A percentile compares a stretch with the other conserved stretches of the same genome.
Conservation (phyloP, 1,140 invertebrate species). For the Globodera rostochiensis region DNA sequence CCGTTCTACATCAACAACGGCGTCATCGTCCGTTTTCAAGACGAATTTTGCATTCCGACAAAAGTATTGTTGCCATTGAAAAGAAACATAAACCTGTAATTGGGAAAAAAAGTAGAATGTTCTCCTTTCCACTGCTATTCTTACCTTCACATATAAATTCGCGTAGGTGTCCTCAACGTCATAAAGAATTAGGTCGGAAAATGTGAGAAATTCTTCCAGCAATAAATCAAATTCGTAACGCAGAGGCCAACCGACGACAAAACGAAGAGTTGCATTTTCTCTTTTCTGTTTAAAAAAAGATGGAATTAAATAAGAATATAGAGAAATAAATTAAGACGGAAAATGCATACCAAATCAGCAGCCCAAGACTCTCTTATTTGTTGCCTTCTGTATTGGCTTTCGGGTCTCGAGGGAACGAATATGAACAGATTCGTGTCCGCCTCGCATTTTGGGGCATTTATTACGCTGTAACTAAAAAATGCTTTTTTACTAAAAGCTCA, state of each 20-base stretch:
- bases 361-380: constrained; percentile 25
- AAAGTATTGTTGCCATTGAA: constrained; percentile 33
- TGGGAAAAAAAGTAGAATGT: background rate
- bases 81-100: constrained; percentile 33
- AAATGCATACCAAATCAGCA: constrained; percentile 3
- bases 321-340: background rate
- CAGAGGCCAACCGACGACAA: constrained; percentile 27
- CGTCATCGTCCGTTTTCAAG: constrained; percentile 38
- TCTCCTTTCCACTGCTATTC: background rate
- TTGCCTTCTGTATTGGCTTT: constrained; percentile 6
- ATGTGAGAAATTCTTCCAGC: constrained; percentile 18
- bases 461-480: background rate
- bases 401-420: constrained; percentile 19
- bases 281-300: background rate
- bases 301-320: background rate
- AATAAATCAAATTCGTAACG: constrained; percentile 18
- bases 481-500: background rate
- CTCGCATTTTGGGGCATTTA: constrained; percentile 6
- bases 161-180: constrained; percentile 39
- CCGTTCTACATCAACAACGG: constrained; percentile 34
- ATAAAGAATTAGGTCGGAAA: constrained; percentile 39
- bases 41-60: constrained; percentile 28
- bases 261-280: constrained; percentile 20
- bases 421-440: constrained; percentile 13
- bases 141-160: constrained; percentile 42